Evolutionary conservation across 2,113 vertebrate species (phyloP).

Genomic region (Crotalus viridis): DNA sequence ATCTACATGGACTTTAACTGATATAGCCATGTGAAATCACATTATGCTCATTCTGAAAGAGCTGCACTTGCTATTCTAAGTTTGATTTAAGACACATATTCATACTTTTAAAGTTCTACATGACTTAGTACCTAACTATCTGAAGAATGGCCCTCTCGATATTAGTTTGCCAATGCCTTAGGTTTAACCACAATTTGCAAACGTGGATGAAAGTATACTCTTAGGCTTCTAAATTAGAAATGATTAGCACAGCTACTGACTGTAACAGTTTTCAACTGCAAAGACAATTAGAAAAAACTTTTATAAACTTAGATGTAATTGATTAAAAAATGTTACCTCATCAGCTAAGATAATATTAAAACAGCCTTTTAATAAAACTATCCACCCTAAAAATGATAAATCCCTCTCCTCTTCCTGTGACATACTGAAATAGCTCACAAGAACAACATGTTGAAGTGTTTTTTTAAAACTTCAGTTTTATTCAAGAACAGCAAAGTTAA

Average conservation of each 20-base stretch:
- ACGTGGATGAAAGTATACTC: not conserved
- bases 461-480: conserved; percentile 51
- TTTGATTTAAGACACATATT: not conserved
- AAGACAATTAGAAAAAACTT: not conserved
- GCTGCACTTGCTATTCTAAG: not conserved
- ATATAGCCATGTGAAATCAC: not conserved
- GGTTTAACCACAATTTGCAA: not conserved
- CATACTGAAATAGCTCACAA: not conserved
- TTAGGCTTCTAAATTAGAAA: not conserved
- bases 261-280: not conserved
- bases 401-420: not conserved
- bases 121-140: not conserved
- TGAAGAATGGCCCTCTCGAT: not conserved
- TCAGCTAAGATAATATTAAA: not conserved
- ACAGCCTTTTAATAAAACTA: not conserved
- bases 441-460: not conserved
- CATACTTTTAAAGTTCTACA: not conserved
- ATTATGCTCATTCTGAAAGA: not conserved
- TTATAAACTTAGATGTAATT: not conserved
- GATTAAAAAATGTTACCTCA: not conserved
- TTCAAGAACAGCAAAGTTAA: conserved; percentile 40
- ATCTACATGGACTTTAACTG: not conserved
- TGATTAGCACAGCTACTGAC: not conserved
- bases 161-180: not conserved
- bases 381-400: not conserved